These are phyloP conservation scores for Mobula birostris DNA, from an alignment of 2,113 vertebrate genomes.

Conservation along the genomic window DNA sequence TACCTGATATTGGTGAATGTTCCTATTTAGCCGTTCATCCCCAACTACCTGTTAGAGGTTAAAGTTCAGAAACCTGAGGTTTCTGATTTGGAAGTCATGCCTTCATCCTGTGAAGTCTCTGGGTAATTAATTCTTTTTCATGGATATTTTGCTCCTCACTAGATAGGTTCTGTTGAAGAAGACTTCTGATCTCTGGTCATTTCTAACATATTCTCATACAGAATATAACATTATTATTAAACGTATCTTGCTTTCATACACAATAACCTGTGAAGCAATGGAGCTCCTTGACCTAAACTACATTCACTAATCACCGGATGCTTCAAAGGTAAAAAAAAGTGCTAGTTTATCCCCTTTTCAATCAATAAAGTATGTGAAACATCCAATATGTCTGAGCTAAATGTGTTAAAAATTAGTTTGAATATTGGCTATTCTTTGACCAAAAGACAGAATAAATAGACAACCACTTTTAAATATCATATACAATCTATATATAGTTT, in stretches of 20 bases:
- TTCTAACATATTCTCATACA: background rate
- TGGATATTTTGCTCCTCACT: background rate
- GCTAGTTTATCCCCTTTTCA: background rate
- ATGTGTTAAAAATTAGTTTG: too few relatives aligned
- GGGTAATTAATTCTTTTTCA: background rate
- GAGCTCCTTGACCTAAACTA: background rate
- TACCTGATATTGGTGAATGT: conserved; percentile 7
- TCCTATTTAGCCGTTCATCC: background rate
- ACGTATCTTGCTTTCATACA: background rate
- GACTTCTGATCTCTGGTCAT: background rate
- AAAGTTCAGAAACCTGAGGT: background rate
- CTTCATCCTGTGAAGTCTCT: background rate
- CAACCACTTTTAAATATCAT: background rate
- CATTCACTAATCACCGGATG: background rate
- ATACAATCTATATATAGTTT: background rate
- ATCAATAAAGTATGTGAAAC: background rate
- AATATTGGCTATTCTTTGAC: background rate
- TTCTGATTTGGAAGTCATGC: conserved; percentile 17
- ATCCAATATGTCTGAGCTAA: background rate
- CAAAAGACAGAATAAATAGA: background rate
- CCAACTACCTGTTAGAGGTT: background rate
- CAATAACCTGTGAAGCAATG: background rate
- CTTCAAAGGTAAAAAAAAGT: background rate
- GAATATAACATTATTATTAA: background rate
- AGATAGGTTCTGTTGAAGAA: background rate